Percentiles rank a stretch among this genome's conserved stretches.
Conservation (phyloP, 2,888 invertebrate species). For the Ypsolopha scabrella region DNA sequence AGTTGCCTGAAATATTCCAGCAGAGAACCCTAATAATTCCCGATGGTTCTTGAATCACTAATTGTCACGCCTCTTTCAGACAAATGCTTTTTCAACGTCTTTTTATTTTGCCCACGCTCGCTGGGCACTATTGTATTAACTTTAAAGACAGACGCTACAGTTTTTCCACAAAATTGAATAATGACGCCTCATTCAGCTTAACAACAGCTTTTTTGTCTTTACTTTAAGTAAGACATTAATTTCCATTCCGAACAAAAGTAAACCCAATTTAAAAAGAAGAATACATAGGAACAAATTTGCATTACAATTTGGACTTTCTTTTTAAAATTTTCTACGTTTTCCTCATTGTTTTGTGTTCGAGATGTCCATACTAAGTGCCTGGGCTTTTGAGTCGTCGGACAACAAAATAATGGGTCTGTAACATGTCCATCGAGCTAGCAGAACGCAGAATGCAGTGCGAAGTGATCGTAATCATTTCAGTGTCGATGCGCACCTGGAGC, state of each 20-base stretch:
- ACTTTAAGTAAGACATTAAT: slow-evolving; percentile 49
- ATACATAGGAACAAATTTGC: slow-evolving; percentile 51
- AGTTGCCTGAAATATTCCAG: slow-evolving; percentile 52
- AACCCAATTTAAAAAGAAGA: slow-evolving; percentile 48
- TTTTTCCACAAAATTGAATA: slow-evolving; percentile 28
- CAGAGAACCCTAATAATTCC: slow-evolving; percentile 20
- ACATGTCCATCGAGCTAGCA: neutral
- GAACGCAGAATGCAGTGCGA: neutral
- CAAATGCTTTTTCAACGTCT: neutral
- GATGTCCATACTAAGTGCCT: neutral
- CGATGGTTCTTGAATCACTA: slow-evolving; percentile 7
- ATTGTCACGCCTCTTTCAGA: neutral
- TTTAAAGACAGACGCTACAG: neutral
- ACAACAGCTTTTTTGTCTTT: slow-evolving; percentile 39
- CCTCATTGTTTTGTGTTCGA: slow-evolving; percentile 1
- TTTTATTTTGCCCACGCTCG: neutral
- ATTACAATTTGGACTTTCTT: slow-evolving; percentile 39
- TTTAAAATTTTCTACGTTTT: slow-evolving; percentile 26
- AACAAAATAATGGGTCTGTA: no score
- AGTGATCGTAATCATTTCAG: slow-evolving; percentile 29
- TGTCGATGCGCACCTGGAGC: slow-evolving; percentile 43
- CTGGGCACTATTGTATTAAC: neutral
- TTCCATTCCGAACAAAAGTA: slow-evolving; percentile 50
- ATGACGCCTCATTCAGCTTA: slow-evolving; percentile 30
- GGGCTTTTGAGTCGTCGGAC: neutral